Evolutionary conservation across 2,888 invertebrate species (phyloP), one percentile per base, ranked within the genome.

Genomic region (Sinhomidia bicolor): DNA sequence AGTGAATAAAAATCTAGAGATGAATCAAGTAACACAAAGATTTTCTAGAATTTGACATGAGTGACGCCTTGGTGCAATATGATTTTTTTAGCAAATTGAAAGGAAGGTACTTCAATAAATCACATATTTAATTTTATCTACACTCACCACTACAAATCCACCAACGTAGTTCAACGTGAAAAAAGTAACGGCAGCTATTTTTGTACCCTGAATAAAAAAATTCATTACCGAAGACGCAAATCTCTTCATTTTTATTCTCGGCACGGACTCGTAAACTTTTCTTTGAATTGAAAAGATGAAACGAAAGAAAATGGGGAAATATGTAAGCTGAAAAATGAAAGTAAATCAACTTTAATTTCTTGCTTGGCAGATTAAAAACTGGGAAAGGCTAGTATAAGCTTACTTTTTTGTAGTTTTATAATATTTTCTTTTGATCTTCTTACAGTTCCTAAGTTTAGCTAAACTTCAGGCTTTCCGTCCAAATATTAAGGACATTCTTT

Each of bases 111-210:
- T 36, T 20, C 68, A 9, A 41, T 44, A 20, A 44, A 41, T 71
- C 17, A 17, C n/a, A 79, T n/a, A n/a, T n/a, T n/a, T n/a, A n/a
- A n/a, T n/a, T n/a, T n/a, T n/a, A n/a, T n/a, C 12, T 51, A 17
- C 14, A 26, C 90, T 90, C 82, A 91, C 91, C 81, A 91, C 88
- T 1, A 91, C 91, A 88, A 91, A 91, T n/a, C 90, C 90, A 1
- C 89, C 91, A 7, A 91, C 74, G 78, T 91, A 91, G 29, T 91
- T 87, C 32, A 89, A 51, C 10, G 84, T 89, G 17, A 91, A 60
- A 44, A 89, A 85, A 47, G 90, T 89, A 10, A 88, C 86, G n/a
- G 89, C 65, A 14, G 84, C 83, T 20, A 90, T 36, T 74, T 90
- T 90, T 32, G 87, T 78, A 4, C 51, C 51, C 29, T 68, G 65